Evolutionary conservation across 2,797 vertebrate species (phyloP).

Genomic region (Acrossocheilus fasciatus): DNA sequence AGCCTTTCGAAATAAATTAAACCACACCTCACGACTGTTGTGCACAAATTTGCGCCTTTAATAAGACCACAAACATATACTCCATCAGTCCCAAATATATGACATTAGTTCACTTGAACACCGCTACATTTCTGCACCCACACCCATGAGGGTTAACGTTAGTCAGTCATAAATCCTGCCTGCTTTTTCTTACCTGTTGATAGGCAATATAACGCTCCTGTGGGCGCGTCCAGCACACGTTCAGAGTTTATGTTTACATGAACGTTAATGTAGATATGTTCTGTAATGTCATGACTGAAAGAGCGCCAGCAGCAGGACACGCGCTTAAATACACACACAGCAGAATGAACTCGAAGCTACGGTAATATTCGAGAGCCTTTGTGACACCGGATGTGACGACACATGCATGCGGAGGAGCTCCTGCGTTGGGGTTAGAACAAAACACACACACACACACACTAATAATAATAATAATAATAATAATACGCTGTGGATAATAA

Average conservation of each 20-base stretch:
- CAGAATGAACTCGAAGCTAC: slow-evolving; percentile 11
- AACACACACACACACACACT: neutral
- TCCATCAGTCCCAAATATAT: neutral
- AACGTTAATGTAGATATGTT: neutral
- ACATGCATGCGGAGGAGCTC: neutral
- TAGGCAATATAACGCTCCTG: neutral
- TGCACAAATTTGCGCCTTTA: neutral
- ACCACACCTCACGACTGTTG: neutral
- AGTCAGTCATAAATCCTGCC: neutral
- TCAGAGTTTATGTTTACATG: neutral
- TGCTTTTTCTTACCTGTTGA: slow-evolving; percentile 33
- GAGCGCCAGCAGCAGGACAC: neutral
- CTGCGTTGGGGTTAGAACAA: neutral
- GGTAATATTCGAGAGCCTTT: slow-evolving; percentile 37
- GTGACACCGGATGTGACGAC: slow-evolving; percentile 27
- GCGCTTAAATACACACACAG: slow-evolving; percentile 34
- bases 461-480: neutral
- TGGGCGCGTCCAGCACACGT: neutral
- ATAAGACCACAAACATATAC: neutral
- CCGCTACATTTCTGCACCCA: neutral
- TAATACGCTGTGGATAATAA: neutral
- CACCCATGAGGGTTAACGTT: neutral
- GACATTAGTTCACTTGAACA: neutral
- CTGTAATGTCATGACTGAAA: slow-evolving; percentile 5
- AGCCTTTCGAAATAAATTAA: too few relatives aligned